A percentile compares a stretch with the other conserved stretches of the same genome.
phyloP scores from a whole-genome alignment of 1,140 invertebrate genomes.

The Drosophila albomicans region DNA sequence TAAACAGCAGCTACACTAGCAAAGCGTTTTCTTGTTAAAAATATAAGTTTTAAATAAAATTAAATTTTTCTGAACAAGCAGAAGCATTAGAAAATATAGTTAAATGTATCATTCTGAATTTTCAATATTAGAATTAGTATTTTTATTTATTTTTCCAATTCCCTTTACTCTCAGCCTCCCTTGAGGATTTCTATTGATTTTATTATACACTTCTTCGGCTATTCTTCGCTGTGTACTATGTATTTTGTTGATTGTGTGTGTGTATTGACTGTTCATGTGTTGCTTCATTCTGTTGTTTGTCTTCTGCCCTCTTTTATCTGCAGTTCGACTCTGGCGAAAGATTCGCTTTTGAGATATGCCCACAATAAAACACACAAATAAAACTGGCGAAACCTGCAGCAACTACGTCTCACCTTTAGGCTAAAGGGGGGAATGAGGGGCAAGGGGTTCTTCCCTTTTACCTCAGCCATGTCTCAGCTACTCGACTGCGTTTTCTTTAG shows the following conservation, averaged over 20 bases:
- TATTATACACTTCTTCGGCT: conserved; percentile 10
- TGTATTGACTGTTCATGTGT: conserved; percentile 36
- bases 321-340: conserved; percentile 69
- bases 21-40: not conserved
- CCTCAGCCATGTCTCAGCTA: conserved; percentile 42
- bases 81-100: not conserved
- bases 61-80: not conserved
- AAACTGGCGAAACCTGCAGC: conserved; percentile 76
- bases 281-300: conserved; percentile 28
- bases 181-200: conserved; percentile 35
- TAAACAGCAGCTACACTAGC: not conserved
- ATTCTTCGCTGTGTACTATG: conserved; percentile 5
- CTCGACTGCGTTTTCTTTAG: conserved; percentile 65
- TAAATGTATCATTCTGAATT: not conserved
- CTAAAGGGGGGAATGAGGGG: not conserved
- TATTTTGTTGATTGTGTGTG: conserved; percentile 9
- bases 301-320: conserved; percentile 46
- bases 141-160: not conserved
- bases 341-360: conserved; percentile 81
- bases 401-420: conserved; percentile 73
- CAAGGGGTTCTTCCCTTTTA: not conserved
- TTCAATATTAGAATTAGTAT: not conserved
- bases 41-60: not conserved
- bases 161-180: not conserved
- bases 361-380: conserved; percentile 83